Evolutionary conservation across 2,888 invertebrate genomes (phyloP).

Genomic region (Eupithecia tripunctaria): DNA sequence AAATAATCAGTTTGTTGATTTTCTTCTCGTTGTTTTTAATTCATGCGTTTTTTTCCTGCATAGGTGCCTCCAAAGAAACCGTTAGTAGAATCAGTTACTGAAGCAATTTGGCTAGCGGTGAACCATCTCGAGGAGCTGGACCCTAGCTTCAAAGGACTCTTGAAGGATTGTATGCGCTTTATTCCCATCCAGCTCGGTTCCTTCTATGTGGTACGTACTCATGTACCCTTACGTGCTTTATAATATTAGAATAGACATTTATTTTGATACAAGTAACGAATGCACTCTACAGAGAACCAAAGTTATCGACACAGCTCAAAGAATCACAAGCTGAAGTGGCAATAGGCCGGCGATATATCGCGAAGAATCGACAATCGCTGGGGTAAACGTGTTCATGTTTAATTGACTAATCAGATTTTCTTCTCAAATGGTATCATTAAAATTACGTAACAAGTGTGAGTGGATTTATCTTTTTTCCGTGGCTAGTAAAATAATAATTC

Average conservation of each 20-base stretch:
- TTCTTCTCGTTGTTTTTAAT: not conserved
- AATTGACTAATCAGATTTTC: too few species aligned
- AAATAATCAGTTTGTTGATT: not conserved
- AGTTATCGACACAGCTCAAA: too few species aligned
- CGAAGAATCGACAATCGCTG: too few species aligned
- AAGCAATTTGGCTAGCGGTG: slow-evolving; percentile 88
- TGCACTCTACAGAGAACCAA: too few species aligned
- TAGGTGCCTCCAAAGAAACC: slow-evolving; percentile 85
- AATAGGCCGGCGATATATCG: too few species aligned
- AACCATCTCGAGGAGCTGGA: slow-evolving; percentile 86
- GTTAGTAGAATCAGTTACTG: slow-evolving; percentile 83
- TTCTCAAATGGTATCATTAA: too few species aligned
- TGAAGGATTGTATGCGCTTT: slow-evolving; percentile 78
- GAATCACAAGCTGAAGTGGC: too few species aligned
- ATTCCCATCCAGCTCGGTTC: slow-evolving; percentile 86
- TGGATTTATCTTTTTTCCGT: too few species aligned
- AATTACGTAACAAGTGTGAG: too few species aligned
- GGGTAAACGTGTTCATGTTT: too few species aligned
- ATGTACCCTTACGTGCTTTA: not conserved
- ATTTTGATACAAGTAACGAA: not conserved
- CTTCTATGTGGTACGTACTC: slow-evolving; percentile 81
- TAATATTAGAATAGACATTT: not conserved
- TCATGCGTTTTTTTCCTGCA: not conserved
- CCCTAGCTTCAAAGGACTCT: slow-evolving; percentile 80
- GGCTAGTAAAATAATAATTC: too few species aligned